phyloP scores from a whole-genome alignment of 2,888 invertebrate species.

The Arge pagana region DNA sequence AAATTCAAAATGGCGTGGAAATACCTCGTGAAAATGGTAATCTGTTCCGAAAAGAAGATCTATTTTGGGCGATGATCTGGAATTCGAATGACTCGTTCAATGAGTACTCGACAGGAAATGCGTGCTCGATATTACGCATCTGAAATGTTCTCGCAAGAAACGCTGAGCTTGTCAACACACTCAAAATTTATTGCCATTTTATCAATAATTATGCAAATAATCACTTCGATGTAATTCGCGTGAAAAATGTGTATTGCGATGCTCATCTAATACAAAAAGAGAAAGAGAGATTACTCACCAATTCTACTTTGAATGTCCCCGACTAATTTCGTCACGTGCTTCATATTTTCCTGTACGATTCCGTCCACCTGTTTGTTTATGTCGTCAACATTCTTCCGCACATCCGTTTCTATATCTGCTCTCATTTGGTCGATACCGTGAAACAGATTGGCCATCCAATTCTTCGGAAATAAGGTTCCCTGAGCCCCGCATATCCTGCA shows the following conservation, averaged over 20 bases:
- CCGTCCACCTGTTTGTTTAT: conserved; percentile 31
- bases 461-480: not conserved
- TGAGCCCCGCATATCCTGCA: not conserved
- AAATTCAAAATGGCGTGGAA: too few relatives aligned
- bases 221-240: not conserved
- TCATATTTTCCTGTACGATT: conserved; percentile 26
- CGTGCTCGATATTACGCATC: too few relatives aligned
- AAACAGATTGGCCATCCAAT: not conserved
- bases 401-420: conserved; percentile 7
- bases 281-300: not conserved
- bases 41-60: too few relatives aligned
- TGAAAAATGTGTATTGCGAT: not conserved
- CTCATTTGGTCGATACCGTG: not conserved
- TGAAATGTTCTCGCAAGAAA: too few relatives aligned
- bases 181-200: too few relatives aligned
- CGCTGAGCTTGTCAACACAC: too few relatives aligned
- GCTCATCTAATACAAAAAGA: too few relatives aligned
- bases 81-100: too few relatives aligned
- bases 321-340: not conserved
- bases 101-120: too few relatives aligned
- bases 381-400: conserved; percentile 31
- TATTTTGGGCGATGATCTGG: too few relatives aligned
- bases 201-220: not conserved
- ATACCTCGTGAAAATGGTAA: too few relatives aligned
- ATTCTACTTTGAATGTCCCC: conserved; percentile 3